Conservation (phyloP, 2,797 vertebrate species). For the Chiroxiphia lanceolata region DNA sequence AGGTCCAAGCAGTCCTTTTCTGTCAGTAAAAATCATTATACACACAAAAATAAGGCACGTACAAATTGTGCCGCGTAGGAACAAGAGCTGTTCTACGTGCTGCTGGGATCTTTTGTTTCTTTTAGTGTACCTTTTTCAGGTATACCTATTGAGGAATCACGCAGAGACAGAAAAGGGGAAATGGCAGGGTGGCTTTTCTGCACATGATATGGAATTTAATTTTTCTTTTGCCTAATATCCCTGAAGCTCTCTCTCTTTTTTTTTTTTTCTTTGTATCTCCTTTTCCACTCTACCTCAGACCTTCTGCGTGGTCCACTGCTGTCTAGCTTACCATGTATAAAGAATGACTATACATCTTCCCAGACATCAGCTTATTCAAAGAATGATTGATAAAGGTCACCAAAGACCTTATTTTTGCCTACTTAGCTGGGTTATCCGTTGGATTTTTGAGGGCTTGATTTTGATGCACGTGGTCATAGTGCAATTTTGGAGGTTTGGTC, state of each 20-base stretch:
- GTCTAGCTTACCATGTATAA: not conserved
- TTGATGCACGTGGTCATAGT: not conserved
- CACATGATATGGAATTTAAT: not conserved
- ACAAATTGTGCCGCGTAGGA: not conserved
- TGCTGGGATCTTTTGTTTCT: not conserved
- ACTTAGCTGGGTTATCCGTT: not conserved
- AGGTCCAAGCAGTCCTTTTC: not conserved
- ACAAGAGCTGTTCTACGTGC: not conserved
- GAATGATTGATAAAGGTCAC: not conserved
- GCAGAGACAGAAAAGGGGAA: not conserved
- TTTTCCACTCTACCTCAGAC: not conserved
- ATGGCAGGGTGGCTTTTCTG: not conserved
- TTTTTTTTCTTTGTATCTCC: not conserved
- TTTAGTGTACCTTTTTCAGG: not conserved
- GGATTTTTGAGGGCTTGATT: not conserved
- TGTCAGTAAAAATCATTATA: not conserved
- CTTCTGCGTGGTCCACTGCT: accelerated
- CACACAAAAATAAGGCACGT: not conserved
- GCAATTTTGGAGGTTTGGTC: not conserved
- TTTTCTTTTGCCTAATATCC: not conserved
- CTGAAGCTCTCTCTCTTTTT: not conserved
- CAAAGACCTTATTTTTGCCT: not conserved
- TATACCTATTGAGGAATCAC: not conserved
- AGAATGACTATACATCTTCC: not conserved
- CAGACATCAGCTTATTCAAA: not conserved